phyloP scores from a whole-genome alignment of 2,113 vertebrate species.

The Physeter macrocephalus region DNA sequence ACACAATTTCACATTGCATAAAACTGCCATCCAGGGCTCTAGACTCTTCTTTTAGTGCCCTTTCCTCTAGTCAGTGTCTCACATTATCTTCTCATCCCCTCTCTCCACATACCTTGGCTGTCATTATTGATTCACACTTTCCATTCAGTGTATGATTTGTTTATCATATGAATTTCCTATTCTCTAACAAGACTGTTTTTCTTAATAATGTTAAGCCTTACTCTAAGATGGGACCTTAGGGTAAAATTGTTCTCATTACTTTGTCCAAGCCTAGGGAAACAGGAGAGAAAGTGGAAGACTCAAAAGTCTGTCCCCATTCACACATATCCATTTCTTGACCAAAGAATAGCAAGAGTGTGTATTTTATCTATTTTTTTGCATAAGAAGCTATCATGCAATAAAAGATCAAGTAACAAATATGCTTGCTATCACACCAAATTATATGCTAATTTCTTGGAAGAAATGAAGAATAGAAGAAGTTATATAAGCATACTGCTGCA shows the following conservation, averaged over 20 bases:
- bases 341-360: no score
- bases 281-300: neutral
- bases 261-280: neutral
- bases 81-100: neutral
- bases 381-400: neutral
- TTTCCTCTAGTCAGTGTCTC: neutral
- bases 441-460: neutral
- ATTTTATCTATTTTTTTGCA: neutral
- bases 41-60: neutral
- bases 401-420: neutral
- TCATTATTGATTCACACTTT: neutral
- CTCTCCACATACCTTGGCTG: neutral
- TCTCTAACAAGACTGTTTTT: neutral
- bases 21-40: neutral
- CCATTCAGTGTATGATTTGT: neutral
- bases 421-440: neutral
- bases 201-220: neutral
- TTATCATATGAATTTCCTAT: no score
- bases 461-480: neutral
- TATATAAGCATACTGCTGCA: neutral
- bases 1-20: neutral
- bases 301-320: neutral
- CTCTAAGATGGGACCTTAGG: neutral
- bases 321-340: neutral
- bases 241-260: constrained; percentile 40